phyloP scores from a whole-genome alignment of 2,888 invertebrate species.

The Pheosia gnoma region DNA sequence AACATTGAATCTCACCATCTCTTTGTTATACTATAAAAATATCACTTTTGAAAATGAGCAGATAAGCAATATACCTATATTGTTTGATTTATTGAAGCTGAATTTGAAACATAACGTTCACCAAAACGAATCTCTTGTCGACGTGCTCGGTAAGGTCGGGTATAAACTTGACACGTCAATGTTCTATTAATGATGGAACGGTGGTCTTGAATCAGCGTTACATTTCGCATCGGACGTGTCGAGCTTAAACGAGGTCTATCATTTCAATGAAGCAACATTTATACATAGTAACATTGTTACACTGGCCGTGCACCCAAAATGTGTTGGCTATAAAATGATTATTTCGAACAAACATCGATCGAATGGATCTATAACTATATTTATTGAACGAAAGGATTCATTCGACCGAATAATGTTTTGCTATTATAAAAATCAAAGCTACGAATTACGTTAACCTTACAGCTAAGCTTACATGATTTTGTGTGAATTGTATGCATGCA shows the following conservation, averaged over 20 bases:
- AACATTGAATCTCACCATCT: not conserved
- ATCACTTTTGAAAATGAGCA: too few relatives aligned
- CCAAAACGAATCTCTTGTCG: conserved; percentile 3
- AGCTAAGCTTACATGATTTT: conserved; percentile 73
- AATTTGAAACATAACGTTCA: not conserved
- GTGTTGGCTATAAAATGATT: conserved; percentile 51
- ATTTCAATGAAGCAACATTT: conserved; percentile 47
- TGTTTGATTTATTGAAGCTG: not conserved
- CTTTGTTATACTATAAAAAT: not conserved
- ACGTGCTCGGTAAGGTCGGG: not conserved
- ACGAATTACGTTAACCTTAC: conserved; percentile 62
- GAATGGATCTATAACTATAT: conserved; percentile 39
- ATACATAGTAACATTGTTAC: conserved; percentile 52
- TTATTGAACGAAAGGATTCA: conserved; percentile 26
- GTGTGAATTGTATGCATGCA: conserved; percentile 81
- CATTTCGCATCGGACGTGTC: conserved; percentile 12
- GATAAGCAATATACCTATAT: too few relatives aligned
- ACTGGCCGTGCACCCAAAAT: conserved; percentile 72
- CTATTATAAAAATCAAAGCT: conserved; percentile 66
- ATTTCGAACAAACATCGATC: conserved; percentile 46
- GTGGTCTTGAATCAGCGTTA: not conserved
- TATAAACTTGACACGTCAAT: not conserved
- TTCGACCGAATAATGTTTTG: conserved; percentile 45
- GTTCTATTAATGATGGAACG: not conserved
- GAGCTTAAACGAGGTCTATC: conserved; percentile 20